Conservation (phyloP, 1,140 invertebrate genomes). For the Bombus terrestris region DNA sequence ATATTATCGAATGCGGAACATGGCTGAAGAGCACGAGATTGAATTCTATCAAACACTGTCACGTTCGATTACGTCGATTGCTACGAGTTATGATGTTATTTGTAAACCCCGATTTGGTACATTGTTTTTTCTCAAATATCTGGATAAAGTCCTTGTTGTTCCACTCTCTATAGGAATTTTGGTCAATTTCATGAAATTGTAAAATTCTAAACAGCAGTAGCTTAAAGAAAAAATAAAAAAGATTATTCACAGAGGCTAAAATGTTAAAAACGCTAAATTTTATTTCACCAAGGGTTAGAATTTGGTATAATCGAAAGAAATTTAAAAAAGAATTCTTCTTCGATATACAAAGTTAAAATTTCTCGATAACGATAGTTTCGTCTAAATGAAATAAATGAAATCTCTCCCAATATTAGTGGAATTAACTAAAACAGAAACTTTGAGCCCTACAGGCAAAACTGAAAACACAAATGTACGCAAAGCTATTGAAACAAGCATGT, state of each 20-base stretch:
- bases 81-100: conserved; percentile 12
- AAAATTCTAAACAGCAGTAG: neutral
- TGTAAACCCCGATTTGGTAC: neutral
- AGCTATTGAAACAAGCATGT: neutral
- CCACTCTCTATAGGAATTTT: neutral
- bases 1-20: neutral
- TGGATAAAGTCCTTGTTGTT: neutral
- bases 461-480: neutral
- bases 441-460: neutral
- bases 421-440: neutral
- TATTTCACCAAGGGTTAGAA: too few relatives aligned
- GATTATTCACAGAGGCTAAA: too few relatives aligned
- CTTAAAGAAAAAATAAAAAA: too few relatives aligned
- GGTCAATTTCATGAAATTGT: neutral
- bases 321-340: too few relatives aligned
- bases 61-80: conserved; percentile 19
- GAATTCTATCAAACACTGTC: conserved; percentile 13
- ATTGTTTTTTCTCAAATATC: neutral
- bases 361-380: neutral
- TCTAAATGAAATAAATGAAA: neutral
- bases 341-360: too few relatives aligned
- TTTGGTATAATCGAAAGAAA: too few relatives aligned
- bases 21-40: conserved; percentile 3
- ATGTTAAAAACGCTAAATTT: too few relatives aligned
- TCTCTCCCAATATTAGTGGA: neutral